Evolutionary conservation across 2,113 vertebrate genomes (phyloP).

Genomic region (Naja naja): DNA sequence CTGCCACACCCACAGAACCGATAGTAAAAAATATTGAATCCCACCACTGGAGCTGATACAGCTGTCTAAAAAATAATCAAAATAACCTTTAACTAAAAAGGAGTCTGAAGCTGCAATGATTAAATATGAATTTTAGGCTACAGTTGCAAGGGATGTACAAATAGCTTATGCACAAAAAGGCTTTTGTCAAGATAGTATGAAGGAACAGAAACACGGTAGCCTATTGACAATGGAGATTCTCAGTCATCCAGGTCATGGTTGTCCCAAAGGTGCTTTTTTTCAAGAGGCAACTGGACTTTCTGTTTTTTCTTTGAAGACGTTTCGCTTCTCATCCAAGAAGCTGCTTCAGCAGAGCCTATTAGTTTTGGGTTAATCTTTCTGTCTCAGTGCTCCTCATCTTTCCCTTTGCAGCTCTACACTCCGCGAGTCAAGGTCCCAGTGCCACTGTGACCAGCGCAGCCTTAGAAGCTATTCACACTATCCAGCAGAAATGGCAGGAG

Average conservation of each 20-base stretch:
- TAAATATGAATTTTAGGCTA: background rate
- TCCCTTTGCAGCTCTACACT: background rate
- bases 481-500: background rate
- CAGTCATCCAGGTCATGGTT: no score
- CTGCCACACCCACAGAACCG: no score
- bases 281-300: no score
- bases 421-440: background rate
- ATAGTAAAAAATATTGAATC: no score
- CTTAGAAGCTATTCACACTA: background rate
- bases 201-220: rapidly evolving
- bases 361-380: background rate
- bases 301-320: no score
- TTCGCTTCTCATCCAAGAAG: no score
- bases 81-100: background rate
- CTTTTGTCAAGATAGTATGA: background rate
- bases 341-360: background rate
- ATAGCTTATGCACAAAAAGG: background rate
- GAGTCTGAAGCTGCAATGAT: background rate
- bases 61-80: background rate
- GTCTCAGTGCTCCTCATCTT: background rate
- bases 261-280: no score
- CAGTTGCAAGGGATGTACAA: background rate
- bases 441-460: background rate
- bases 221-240: no score
- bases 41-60: no score